Evolutionary conservation across 2,113 vertebrate species (phyloP), one percentile per base, ranked within the genome.

Genomic region (Megaleporinus macrocephalus): DNA sequence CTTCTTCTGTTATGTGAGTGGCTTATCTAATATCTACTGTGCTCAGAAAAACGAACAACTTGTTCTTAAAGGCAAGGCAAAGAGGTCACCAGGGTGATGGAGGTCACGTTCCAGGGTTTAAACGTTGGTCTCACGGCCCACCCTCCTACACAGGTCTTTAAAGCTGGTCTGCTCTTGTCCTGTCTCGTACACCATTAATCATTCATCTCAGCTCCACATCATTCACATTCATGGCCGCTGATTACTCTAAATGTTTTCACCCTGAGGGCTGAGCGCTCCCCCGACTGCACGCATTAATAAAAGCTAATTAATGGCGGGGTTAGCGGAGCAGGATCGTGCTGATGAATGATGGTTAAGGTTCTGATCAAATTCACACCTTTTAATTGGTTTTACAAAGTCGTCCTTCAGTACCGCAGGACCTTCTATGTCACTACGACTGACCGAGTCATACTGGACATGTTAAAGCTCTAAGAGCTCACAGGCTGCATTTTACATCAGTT

Each of bases 381-480:
- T 80, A 86, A 86, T 82, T 83, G 77, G 81, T 63, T 80, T 72
- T 80, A 86, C 70, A 83, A 79, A 80, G 80, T 76, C 81, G 61
- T 80, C 65, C 81, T 80, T 27, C 24, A 49, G 14, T 33, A 78
- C 71, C 62, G 77, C 69, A 27, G 76, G 65, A 27, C 59, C 65
- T 51, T 33, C 7, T 53, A 30, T 76, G 36, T 76, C 78, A 14
- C 44, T 76, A 24, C 70, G 36, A 63, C 29, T 53, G 71, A 73
- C 44, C 26, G 44, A 36, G 33, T 62, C 44, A 22, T 29, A 7
- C 13, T 61, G 26, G 68, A 61, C 13, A 69, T 5, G 18, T 24
- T 59, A 47, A 4, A 76, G 71, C 41, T 62, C 57, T 20, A 30
- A 11, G 29, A 65, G 71, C 36, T 36, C 36, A 2, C 36, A 2